Percentiles rank a stretch among this genome's conserved stretches.
Conservation (phyloP, 1,140 invertebrate species). For the Hydropsyche tenuis region DNA sequence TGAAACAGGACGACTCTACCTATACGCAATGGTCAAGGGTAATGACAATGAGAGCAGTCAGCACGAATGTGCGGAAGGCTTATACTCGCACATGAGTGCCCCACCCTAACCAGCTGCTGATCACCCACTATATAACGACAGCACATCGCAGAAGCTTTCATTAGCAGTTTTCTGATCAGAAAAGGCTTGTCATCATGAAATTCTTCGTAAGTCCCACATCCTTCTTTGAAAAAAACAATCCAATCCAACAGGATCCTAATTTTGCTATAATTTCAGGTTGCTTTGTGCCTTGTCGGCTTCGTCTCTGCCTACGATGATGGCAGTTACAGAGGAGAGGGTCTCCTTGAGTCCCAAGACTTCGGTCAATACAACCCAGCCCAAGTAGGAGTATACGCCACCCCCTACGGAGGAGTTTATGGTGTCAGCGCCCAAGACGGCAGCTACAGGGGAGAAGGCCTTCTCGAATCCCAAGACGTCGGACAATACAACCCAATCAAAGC, state of each 20-base stretch:
- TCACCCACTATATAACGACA: conserved; percentile 13
- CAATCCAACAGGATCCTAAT: not conserved
- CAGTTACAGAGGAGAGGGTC: conserved; percentile 10
- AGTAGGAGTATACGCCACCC: conserved; percentile 19
- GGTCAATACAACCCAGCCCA: conserved; percentile 27
- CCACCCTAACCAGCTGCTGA: conserved; percentile 6
- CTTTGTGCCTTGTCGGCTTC: conserved; percentile 29
- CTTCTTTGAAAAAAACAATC: not conserved
- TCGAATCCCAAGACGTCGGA: conserved; percentile 38
- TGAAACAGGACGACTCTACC: not conserved
- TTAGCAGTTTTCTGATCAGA: conserved; percentile 37
- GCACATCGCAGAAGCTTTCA: conserved; percentile 22
- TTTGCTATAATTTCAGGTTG: conserved; percentile 15
- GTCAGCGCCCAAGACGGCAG: conserved; percentile 15
- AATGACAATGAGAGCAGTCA: conserved; percentile 17
- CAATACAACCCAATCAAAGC: conserved; percentile 28
- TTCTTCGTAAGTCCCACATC: conserved; percentile 28
- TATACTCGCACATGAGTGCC: conserved; percentile 2
- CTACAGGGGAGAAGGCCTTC: conserved; percentile 44
- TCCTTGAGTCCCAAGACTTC: conserved; percentile 15
- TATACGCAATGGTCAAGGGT: conserved; percentile 23
- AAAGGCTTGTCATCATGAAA: conserved; percentile 36
- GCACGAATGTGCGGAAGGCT: conserved; percentile 21
- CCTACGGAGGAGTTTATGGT: not conserved
- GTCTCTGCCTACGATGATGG: conserved; percentile 28